These are phyloP conservation scores for Madoqua kirkii DNA, from an alignment of 2,113 vertebrate species.

Conservation along the genomic window DNA sequence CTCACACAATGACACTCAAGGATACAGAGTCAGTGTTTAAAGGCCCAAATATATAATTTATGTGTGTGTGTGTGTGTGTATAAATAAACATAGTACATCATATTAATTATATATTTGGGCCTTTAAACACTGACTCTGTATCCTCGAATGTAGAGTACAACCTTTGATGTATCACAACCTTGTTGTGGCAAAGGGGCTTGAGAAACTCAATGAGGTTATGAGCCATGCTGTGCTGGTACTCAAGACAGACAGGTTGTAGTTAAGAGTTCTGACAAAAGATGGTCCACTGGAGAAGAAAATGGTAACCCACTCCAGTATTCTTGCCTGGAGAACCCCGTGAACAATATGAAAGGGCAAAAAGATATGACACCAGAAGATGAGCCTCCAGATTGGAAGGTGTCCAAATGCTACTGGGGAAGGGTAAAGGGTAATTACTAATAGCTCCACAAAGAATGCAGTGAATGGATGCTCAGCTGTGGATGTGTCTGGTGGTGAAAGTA, in stretches of 20 bases:
- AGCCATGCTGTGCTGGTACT: background rate
- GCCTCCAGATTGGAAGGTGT: background rate
- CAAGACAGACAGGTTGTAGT: background rate
- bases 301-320: background rate
- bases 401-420: background rate
- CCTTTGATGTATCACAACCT: background rate
- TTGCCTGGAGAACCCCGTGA: background rate
- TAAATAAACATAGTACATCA: background rate
- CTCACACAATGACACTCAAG: background rate
- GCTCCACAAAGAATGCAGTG: background rate
- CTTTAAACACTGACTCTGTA: background rate
- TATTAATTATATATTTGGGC: background rate
- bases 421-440: background rate
- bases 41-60: background rate
- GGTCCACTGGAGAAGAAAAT: background rate
- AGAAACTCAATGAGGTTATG: background rate
- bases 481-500: background rate
- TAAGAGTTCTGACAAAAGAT: background rate
- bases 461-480: background rate
- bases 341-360: background rate
- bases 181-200: background rate
- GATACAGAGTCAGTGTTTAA: background rate
- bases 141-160: background rate
- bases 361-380: background rate
- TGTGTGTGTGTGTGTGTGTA: background rate